Base-by-base conservation (phyloP, 2,113 vertebrate species). In the Scatophagus argus region DNA sequence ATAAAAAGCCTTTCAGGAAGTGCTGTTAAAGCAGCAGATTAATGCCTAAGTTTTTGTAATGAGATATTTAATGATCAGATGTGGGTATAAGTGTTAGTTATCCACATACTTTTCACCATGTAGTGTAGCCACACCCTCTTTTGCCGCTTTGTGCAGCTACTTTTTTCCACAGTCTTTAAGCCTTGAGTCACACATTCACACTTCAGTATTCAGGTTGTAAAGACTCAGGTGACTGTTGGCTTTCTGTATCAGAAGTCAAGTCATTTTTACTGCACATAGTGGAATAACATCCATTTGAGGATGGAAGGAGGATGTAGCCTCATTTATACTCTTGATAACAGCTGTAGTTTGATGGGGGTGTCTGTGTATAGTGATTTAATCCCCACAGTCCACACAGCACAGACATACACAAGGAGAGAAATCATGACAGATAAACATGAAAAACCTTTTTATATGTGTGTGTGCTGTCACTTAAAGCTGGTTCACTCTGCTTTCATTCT, bases 401-500 rank as follows among this genome's bases (percentile, higher is more conserved):
- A 34, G 46, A 29, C 13, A 11, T 19, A 14, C 16, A 31, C 38
- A 36, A 43, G 5, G 39, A 41, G 41, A 81, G 3, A 31, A 39
- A 39, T 54, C 8, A 52, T 23, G 31, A 56, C 1, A 0, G 11
- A 23, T 43, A 21, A 80, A 73, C 59, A 71, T 27, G 12, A 47
- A 41, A 77, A 58, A 2, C 1, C 13, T 29, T 54, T 23, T 16
- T 19, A 34, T 23, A 34, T 60, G 12, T 62, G 7, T 64, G 41
- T 54, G 23, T 74, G 47, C 34, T 51, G 58, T 63, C 25, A n/a
- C 38, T 60, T 56, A 23, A 82, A n/a, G 31, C 46, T 16, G 8
- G 47, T 69, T 56, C 19, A 19, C 32, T 74, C 19, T 73, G 80
- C 60, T 49, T 67, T 69, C 51, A 54, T 23, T 52, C 25, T 44